Percentiles rank a stretch among this genome's conserved stretches.
Conservation (phyloP, 2,113 vertebrate species). For the Callocephalon fimbriatum region DNA sequence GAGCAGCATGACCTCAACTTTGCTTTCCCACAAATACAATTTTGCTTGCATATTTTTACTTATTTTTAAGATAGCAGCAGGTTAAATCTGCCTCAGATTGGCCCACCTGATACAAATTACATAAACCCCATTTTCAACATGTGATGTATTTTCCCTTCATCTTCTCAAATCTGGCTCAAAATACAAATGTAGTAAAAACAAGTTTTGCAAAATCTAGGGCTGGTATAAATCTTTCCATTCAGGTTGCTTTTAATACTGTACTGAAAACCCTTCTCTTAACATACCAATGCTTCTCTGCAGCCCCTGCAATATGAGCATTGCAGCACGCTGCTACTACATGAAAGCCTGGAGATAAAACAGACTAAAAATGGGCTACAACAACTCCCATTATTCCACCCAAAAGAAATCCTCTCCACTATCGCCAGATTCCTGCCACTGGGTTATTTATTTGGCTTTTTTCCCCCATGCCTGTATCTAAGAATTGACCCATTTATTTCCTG, state of each 20-base stretch:
- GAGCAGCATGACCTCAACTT: not conserved
- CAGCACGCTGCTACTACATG: not conserved
- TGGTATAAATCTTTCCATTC: constrained; percentile 10
- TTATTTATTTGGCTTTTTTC: not conserved
- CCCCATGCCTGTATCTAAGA: fast-evolving
- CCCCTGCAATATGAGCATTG: not conserved
- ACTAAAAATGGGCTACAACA: not conserved
- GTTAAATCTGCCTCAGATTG: not conserved
- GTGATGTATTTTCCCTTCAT: not conserved
- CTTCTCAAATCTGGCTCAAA: not conserved
- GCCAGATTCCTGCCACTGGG: not conserved
- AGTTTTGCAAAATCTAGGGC: not conserved
- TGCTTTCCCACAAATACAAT: not conserved
- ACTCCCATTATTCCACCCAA: not conserved
- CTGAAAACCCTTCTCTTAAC: not conserved
- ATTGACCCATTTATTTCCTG: not conserved
- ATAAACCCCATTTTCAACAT: not conserved
- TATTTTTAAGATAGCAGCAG: not conserved
- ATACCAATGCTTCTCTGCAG: not conserved
- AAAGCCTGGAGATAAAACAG: not conserved
- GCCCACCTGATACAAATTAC: not conserved
- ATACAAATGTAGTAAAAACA: not conserved
- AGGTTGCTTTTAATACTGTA: not conserved
- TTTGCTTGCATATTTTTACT: not conserved
- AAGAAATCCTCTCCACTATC: not conserved